phyloP scores from a whole-genome alignment of 1,140 invertebrate genomes.

The Akabosia matsudoensis region DNA sequence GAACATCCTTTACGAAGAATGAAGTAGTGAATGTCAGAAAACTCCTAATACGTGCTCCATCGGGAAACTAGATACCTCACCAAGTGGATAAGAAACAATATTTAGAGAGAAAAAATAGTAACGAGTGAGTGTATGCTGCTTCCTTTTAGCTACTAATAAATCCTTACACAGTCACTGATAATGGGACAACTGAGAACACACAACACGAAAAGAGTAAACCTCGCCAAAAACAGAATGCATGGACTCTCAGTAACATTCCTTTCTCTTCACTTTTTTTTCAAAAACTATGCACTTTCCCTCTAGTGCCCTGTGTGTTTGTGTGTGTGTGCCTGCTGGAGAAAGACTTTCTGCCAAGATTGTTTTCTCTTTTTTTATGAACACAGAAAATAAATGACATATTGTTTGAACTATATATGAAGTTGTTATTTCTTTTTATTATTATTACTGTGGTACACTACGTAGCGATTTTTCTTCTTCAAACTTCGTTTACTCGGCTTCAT shows the following conservation, averaged over 20 bases:
- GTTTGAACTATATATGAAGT: too few relatives aligned
- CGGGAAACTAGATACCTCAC: too few relatives aligned
- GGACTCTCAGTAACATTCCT: too few relatives aligned
- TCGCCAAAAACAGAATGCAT: too few relatives aligned
- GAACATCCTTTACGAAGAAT: too few relatives aligned
- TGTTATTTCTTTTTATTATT: not conserved
- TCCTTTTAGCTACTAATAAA: not conserved
- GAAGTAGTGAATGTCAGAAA: constrained; percentile 8
- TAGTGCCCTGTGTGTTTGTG: too few relatives aligned
- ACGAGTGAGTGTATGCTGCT: not conserved
- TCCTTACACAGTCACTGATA: constrained; percentile 16
- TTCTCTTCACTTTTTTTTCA: too few relatives aligned
- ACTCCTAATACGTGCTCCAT: constrained; percentile 2
- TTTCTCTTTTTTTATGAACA: not conserved
- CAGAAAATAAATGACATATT: constrained; percentile 7
- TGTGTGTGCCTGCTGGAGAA: not conserved
- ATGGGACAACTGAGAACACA: constrained; percentile 23
- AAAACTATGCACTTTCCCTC: too few relatives aligned
- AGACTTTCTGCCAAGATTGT: constrained; percentile 3
- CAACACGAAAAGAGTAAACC: not conserved
- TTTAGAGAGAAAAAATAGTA: not conserved
- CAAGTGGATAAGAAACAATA: too few relatives aligned
- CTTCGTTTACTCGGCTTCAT: too few relatives aligned
- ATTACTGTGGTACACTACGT: not conserved
- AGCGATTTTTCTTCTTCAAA: not conserved